Base-by-base conservation (phyloP, 2,113 vertebrate species). In the Castor canadensis region DNA sequence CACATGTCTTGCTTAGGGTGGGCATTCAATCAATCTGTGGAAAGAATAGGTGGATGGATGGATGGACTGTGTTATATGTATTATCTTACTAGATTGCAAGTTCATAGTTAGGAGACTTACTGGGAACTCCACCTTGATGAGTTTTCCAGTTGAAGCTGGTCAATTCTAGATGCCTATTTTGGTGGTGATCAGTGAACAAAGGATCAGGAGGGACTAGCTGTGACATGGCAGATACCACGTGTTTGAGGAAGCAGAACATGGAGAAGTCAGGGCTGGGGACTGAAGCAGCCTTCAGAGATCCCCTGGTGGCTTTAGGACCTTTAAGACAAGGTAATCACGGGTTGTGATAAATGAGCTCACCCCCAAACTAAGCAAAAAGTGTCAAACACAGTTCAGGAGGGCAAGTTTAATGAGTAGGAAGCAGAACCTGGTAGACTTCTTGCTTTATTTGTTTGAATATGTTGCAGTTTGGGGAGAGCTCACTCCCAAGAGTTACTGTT, bases 321-420 rank as follows among this genome's bases (percentile, higher is more conserved):
- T 81, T 32, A 47, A 71, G 56, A 67, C 22, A 60, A 56, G 45
- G 40, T 40, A 24, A 38, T 30, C 87, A 72, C 22, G 22, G 54
- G 20, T 64, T 54, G 13, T 28, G 92, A 56, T 69, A 67, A 72
- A 43, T 84, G 16, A 30, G 32, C 67, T 52, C 19, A 26, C 8
- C n/a, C 87, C 73, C 35, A 38, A 94, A 62, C 52, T 30, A 77
- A 54, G 75, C 40, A 9, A 76, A 76, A 95, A 49, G 86, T 82
- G 93, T 91, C 92, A 73, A 73, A 13, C 11, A 32, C 72, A 52
- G 77, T 89, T 56, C 79, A 88, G 84, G 75, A 83, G 58, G 87
- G 64, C 28, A 40, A 76, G 49, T n/a, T 58, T 91, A 67, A 96
- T 93, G 96, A 93, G 75, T 93, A 56, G 43, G 96, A 9, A 93